phyloP scores from a whole-genome alignment of 2,888 invertebrate species.

The Orchesellides sinensis region DNA sequence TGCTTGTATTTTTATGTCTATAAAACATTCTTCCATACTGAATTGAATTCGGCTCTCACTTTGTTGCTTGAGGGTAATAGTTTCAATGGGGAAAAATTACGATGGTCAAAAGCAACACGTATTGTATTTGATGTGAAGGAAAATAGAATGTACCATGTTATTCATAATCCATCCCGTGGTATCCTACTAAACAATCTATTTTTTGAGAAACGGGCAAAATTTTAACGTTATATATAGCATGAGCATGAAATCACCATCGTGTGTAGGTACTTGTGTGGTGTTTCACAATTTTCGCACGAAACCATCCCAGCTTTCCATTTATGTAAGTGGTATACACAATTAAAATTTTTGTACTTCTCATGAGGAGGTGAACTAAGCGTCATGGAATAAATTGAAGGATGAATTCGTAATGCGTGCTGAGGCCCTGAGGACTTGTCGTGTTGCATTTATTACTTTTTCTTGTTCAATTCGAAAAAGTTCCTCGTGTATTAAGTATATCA shows the following conservation, averaged over 20 bases:
- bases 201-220: background rate
- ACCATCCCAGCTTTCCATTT: constrained; percentile 55
- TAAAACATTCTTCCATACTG: background rate
- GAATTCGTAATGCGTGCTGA: constrained; percentile 44
- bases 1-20: no score
- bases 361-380: no score
- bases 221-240: background rate
- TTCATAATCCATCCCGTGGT: constrained; percentile 47
- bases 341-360: no score
- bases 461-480: constrained; percentile 1
- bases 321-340: no score
- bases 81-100: background rate
- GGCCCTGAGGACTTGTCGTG: constrained; percentile 61
- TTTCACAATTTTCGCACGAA: constrained; percentile 62
- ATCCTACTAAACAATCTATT: background rate
- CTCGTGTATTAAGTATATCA: background rate
- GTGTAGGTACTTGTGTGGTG: background rate
- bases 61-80: constrained; percentile 1
- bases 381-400: background rate
- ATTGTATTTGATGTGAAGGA: background rate
- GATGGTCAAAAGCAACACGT: background rate
- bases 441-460: constrained; percentile 48
- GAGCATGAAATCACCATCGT: no score
- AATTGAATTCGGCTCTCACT: background rate
- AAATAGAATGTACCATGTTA: background rate